Evolutionary conservation across 1,140 invertebrate genomes (phyloP), one percentile per base, ranked within the genome.

Genomic region (Theocolax elegans): DNA sequence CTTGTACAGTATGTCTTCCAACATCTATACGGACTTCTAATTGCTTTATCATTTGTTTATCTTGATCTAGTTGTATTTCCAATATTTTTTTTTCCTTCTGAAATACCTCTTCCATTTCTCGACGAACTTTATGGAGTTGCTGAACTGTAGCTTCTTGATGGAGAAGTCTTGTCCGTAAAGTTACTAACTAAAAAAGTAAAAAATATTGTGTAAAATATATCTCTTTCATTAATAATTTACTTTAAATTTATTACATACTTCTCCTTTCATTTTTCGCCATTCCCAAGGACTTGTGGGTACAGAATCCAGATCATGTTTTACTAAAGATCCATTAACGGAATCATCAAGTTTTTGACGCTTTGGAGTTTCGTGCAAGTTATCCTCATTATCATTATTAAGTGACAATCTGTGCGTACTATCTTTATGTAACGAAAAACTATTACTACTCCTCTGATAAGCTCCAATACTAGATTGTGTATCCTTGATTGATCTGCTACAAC

Each of bases 51-150:
- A 70, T 81, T 67, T 83, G 79, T 17, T 82, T 84, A 42, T 86
- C 80, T 49, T 83, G 74, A 9, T 85, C 77, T 0, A 72, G 59
- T 27, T 85, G 79, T 15, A 80, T 72, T 68, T 85, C 78, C 13
- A 86, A 74, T 17, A 82, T 65, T 58, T 73, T 73, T 65, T 85
- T 86, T 60, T 86, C 83, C 51, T 82, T 85, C 27, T 84, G 80
- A 17, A 84, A 83, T n/a, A 85, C 74, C 38, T 85, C 80, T 60
- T 86, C 85, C 79, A 85, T 82, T 65, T 86, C 80, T 10, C 76
- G 75, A 6, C 85, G 78, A 67, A 86, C 77, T 60, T 77, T 79
- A 13, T 86, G 84, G 3, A 85, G 62, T 17, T 86, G 81, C 49
- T 83, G 78, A 13, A 85, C 78, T 3, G 79, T 78, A 3, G 78